Evolutionary conservation across 1,140 invertebrate genomes (phyloP).

Genomic region (Zophobas atratus): DNA sequence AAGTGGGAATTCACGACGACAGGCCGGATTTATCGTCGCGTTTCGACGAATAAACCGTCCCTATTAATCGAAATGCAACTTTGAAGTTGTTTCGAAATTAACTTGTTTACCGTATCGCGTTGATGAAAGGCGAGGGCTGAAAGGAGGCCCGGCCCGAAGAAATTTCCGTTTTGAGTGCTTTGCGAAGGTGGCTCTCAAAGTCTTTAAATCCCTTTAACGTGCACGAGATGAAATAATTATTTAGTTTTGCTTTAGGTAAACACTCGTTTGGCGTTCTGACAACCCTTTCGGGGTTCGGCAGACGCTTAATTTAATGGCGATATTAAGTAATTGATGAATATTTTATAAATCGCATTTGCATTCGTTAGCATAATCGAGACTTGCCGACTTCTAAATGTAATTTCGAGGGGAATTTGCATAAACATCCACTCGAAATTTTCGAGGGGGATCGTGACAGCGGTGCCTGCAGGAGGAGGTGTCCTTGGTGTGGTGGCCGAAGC

Average conservation of each 20-base stretch:
- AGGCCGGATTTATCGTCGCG: conserved; percentile 9
- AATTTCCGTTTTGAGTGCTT: not conserved
- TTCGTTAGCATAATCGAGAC: conserved; percentile 49
- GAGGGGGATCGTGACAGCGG: too few relatives aligned
- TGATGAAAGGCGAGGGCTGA: not conserved
- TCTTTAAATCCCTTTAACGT: conserved; percentile 14
- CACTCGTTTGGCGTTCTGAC: too few relatives aligned
- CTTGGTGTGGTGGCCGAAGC: too few relatives aligned
- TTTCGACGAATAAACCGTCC: conserved; percentile 23
- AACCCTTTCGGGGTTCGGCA: too few relatives aligned
- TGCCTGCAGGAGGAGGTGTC: too few relatives aligned
- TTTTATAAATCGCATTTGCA: conserved; percentile 34
- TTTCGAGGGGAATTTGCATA: conserved; percentile 44
- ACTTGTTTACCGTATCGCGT: conserved; percentile 16
- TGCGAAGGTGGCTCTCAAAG: not conserved
- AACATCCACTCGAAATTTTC: conserved; percentile 48
- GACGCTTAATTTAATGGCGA: conserved; percentile 8
- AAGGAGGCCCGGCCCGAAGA: not conserved
- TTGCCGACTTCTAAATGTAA: conserved; percentile 44
- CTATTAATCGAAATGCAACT: conserved; percentile 13
- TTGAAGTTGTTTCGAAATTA: conserved; percentile 6
- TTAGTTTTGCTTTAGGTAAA: conserved; percentile 1
- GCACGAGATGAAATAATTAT: not conserved
- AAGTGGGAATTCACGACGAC: conserved; percentile 26
- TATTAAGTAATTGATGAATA: conserved; percentile 48